phyloP scores from a whole-genome alignment of 2,888 invertebrate genomes.

The Nomada ferruginata region DNA sequence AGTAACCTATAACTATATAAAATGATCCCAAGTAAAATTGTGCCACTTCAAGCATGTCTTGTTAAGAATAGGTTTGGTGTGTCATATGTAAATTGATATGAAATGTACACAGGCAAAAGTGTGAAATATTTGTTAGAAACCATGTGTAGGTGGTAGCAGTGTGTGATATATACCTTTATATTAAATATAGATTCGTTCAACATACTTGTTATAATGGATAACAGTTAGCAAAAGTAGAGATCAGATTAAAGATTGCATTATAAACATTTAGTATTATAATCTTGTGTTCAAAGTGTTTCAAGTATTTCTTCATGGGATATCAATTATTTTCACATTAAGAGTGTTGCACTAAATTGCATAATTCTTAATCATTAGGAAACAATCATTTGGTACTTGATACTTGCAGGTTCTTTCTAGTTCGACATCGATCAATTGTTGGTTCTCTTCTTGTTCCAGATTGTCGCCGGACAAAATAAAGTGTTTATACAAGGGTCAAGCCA shows the following conservation, averaged over 20 bases:
- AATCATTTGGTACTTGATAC: background rate
- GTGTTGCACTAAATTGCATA: background rate
- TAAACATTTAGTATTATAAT: constrained; percentile 21
- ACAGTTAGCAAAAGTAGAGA: constrained; percentile 15
- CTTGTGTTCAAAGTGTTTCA: background rate
- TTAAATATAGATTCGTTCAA: constrained; percentile 69
- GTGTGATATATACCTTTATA: constrained; percentile 51
- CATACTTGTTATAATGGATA: constrained; percentile 35
- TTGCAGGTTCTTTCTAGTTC: background rate
- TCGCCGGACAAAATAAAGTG: constrained; percentile 78
- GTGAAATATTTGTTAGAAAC: constrained; percentile 47
- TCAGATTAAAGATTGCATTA: constrained; percentile 44
- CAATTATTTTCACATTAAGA: too few species aligned
- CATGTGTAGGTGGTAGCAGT: constrained; percentile 62
- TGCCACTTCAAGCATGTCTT: background rate
- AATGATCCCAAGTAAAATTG: constrained; percentile 26
- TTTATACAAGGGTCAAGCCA: constrained; percentile 80
- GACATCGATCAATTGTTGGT: background rate
- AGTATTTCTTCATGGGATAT: background rate
- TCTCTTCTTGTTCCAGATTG: constrained; percentile 74
- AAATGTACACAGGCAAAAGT: constrained; percentile 27
- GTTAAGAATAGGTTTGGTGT: constrained; percentile 26
- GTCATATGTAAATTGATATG: constrained; percentile 36
- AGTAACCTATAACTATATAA: constrained; percentile 58
- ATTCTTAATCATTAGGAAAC: background rate